Percentiles rank a stretch among this genome's conserved stretches.
phyloP scores from a whole-genome alignment of 2,113 vertebrate genomes.

The Brachyhypopomus gauderio region DNA sequence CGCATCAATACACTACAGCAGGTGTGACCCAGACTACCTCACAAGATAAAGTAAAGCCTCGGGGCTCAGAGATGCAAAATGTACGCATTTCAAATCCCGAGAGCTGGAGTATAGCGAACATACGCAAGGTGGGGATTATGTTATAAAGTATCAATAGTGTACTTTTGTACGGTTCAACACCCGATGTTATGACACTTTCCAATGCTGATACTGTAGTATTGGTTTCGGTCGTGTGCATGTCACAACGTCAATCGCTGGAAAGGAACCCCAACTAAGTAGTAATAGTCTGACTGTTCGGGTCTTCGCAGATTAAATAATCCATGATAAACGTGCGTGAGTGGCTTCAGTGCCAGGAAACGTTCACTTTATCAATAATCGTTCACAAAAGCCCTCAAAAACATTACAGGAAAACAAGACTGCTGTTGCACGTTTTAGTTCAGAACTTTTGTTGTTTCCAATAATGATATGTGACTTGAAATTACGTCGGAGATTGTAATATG shows the following conservation, averaged over 20 bases:
- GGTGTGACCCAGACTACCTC: slow-evolving; percentile 48
- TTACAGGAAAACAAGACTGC: background rate
- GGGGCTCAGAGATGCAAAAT: slow-evolving; percentile 2
- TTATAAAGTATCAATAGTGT: background rate
- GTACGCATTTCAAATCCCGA: slow-evolving; percentile 7
- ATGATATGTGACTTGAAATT: background rate
- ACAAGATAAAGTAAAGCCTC: slow-evolving; percentile 23
- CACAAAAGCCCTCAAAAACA: background rate
- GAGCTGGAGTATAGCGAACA: background rate
- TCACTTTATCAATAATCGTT: background rate
- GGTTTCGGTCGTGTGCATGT: background rate
- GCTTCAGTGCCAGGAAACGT: background rate
- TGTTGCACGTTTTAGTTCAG: background rate
- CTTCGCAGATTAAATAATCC: background rate
- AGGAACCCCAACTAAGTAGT: background rate
- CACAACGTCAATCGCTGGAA: background rate
- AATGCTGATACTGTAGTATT: background rate
- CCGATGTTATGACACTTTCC: background rate
- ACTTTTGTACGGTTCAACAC: background rate
- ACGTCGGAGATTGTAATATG: background rate
- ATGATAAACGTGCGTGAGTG: background rate
- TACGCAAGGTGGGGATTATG: background rate
- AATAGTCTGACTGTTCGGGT: background rate
- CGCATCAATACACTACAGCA: slow-evolving; percentile 51
- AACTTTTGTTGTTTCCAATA: background rate